Evolutionary conservation across 1,140 invertebrate genomes (phyloP).

Genomic region (Drosophila ficusphila): DNA sequence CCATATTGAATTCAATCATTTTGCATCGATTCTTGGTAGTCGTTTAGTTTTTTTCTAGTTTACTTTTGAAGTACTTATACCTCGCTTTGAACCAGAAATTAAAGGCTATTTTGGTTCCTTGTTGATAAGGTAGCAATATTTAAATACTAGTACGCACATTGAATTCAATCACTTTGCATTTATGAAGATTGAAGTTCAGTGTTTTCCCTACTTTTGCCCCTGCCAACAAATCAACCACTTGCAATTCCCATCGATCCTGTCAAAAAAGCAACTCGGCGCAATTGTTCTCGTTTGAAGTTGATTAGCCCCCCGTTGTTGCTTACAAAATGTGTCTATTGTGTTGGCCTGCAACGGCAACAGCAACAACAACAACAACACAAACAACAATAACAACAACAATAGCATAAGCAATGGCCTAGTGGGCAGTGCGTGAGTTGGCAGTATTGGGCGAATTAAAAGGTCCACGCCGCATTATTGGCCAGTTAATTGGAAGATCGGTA

Average conservation of each 20-base stretch:
- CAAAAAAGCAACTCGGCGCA: constrained; percentile 34
- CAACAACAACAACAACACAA: constrained; percentile 27
- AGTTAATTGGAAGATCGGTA: constrained; percentile 81
- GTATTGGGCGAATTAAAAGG: constrained; percentile 73
- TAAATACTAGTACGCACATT: constrained; percentile 8
- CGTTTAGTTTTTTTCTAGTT: constrained; percentile 6
- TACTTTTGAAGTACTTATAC: background rate
- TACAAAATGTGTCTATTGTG: constrained; percentile 79
- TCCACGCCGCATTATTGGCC: constrained; percentile 73
- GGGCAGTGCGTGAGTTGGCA: constrained; percentile 65
- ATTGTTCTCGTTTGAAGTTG: constrained; percentile 74
- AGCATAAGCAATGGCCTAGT: background rate
- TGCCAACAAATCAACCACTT: constrained; percentile 7
- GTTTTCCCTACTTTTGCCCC: constrained; percentile 6
- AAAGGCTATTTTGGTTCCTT: background rate
- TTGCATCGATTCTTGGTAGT: constrained; percentile 41
- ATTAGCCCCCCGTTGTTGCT: constrained; percentile 78
- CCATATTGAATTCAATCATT: constrained; percentile 48
- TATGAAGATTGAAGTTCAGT: constrained; percentile 8
- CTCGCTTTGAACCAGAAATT: background rate
- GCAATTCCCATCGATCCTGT: constrained; percentile 54
- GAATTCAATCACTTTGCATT: constrained; percentile 39
- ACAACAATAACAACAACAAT: no score
- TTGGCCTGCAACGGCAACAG: constrained; percentile 29
- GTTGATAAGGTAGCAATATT: constrained; percentile 52